phyloP scores from a whole-genome alignment of 2,113 vertebrate species.

The Cyprinodon tularosa region DNA sequence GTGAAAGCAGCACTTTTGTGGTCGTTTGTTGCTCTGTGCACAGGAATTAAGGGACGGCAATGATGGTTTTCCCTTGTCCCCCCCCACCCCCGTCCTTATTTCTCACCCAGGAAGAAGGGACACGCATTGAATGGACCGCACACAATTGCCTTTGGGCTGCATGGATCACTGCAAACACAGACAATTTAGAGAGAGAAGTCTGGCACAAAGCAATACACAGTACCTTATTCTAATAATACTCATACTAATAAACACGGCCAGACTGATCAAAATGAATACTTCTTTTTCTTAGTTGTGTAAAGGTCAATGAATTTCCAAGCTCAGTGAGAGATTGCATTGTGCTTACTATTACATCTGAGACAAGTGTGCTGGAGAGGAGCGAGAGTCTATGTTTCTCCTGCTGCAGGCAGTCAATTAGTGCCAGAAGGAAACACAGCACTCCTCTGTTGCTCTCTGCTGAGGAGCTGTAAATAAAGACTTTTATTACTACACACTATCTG shows the following conservation, averaged over 20 bases:
- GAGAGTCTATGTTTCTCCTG: constrained; percentile 72
- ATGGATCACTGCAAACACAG: constrained; percentile 29
- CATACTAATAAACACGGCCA: constrained; percentile 43
- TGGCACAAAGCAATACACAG: constrained; percentile 11
- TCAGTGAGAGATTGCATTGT: constrained; percentile 57
- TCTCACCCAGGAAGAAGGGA: constrained; percentile 62
- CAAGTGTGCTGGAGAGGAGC: constrained; percentile 50
- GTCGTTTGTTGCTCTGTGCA: constrained; percentile 79
- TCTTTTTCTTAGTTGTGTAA: constrained; percentile 32
- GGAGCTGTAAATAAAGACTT: constrained; percentile 83
- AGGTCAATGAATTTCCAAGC: constrained; percentile 53
- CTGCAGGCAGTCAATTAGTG: constrained; percentile 80
- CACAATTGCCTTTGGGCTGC: constrained; percentile 49
- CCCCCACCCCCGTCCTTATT: constrained; percentile 45
- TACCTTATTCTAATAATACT: constrained; percentile 38
- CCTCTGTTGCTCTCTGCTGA: constrained; percentile 73
- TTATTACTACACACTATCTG: constrained; percentile 77
- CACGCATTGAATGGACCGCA: constrained; percentile 71
- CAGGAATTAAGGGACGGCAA: constrained; percentile 73
- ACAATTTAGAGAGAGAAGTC: constrained; percentile 35
- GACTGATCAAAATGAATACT: constrained; percentile 59
- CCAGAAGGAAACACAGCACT: constrained; percentile 74
- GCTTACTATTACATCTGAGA: constrained; percentile 76
- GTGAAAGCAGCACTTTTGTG: constrained; percentile 85
- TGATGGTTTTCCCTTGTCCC: constrained; percentile 57